Percentiles rank a stretch among this genome's conserved stretches.
phyloP scores from a whole-genome alignment of 1,140 invertebrate species.

The Anoplolepis gracilipes region DNA sequence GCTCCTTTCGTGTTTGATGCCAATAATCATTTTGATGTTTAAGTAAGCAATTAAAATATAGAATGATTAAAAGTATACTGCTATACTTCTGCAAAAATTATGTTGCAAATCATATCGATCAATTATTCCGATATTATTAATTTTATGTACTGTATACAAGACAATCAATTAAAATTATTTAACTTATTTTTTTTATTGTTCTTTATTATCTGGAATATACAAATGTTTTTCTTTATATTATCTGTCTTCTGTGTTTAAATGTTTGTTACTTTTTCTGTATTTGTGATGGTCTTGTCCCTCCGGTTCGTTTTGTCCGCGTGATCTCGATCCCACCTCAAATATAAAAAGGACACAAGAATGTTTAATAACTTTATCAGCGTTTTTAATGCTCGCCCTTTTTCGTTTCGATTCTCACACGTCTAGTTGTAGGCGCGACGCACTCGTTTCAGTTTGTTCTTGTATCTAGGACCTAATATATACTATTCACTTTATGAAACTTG shows the following conservation, averaged over 20 bases:
- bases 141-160: neutral
- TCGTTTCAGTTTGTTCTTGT: conserved; percentile 26
- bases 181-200: neutral
- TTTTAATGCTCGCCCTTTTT: conserved; percentile 78
- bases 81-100: neutral
- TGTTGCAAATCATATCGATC: neutral
- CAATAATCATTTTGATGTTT: neutral
- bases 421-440: neutral
- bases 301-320: conserved; percentile 24
- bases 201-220: neutral
- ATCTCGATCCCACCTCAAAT: conserved; percentile 62
- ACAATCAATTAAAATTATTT: conserved; percentile 6
- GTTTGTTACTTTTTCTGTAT: conserved; percentile 57
- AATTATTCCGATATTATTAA: neutral
- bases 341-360: conserved; percentile 76
- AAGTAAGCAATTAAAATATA: neutral
- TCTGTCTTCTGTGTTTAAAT: neutral
- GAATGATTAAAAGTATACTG: neutral
- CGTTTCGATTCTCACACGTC: conserved; percentile 14
- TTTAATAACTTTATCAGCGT: conserved; percentile 84
- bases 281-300: conserved; percentile 23
- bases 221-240: conserved; percentile 3
- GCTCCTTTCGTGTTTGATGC: neutral
- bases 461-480: conserved; percentile 20
- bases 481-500: conserved; percentile 76